Conservation (phyloP, 2,888 invertebrate species). For the Hymenopus coronatus region DNA sequence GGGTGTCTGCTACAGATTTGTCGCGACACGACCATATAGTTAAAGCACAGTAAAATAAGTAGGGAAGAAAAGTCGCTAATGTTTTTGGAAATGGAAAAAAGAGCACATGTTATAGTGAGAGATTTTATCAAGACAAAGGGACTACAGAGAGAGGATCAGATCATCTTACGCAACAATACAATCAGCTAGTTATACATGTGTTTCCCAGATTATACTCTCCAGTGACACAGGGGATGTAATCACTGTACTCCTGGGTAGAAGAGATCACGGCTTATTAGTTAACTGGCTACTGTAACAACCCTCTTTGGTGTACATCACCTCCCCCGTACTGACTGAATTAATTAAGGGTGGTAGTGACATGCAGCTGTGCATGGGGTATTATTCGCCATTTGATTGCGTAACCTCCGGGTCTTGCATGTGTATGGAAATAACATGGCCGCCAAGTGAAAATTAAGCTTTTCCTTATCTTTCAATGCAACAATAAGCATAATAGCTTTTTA, state of each 20-base stretch:
- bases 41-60: too few species aligned
- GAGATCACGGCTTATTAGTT: background rate
- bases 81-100: too few species aligned
- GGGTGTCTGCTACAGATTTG: too few species aligned
- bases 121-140: too few species aligned
- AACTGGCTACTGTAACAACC: background rate
- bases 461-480: too few species aligned
- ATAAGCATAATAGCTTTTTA: too few species aligned
- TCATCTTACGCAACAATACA: background rate
- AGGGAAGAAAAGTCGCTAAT: too few species aligned
- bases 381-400: background rate
- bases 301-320: background rate
- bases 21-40: too few species aligned
- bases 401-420: background rate
- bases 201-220: background rate
- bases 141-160: too few species aligned
- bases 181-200: background rate
- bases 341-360: background rate
- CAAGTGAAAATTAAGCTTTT: too few species aligned
- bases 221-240: background rate
- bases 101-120: too few species aligned
- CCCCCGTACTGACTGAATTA: background rate
- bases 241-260: background rate
- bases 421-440: too few species aligned
- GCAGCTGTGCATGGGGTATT: background rate